phyloP scores from a whole-genome alignment of 2,888 invertebrate species.

The Zhuqinia jingwanae region DNA sequence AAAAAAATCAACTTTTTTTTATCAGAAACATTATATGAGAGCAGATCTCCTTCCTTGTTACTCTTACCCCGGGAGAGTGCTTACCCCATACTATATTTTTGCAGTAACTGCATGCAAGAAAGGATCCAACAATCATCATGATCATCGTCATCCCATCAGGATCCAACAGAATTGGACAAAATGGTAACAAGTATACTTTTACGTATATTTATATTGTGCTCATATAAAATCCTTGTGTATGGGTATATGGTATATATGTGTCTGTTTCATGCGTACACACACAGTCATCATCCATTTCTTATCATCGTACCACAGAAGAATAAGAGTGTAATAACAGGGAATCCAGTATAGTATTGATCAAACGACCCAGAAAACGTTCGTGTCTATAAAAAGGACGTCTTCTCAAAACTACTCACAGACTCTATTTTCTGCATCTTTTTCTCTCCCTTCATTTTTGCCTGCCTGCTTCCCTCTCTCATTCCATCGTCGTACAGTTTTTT shows the following conservation, averaged over 20 bases:
- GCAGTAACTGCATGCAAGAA: not conserved
- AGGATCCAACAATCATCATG: conserved; percentile 3
- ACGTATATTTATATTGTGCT: too few species aligned
- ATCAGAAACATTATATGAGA: not conserved
- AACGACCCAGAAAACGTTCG: conserved; percentile 73
- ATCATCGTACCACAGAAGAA: conserved; percentile 57
- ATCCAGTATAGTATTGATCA: conserved; percentile 70
- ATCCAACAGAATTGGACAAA: conserved; percentile 36
- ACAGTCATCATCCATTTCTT: conserved; percentile 57
- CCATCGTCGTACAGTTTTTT: conserved; percentile 49
- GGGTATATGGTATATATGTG: not conserved
- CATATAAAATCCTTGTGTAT: not conserved
- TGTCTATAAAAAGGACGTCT: conserved; percentile 65
- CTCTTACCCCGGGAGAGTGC: conserved; percentile 48
- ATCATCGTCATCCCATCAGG: conserved; percentile 14
- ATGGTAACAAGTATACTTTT: conserved; percentile 36
- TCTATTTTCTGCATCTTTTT: conserved; percentile 62
- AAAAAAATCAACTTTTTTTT: conserved; percentile 43
- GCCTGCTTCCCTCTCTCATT: conserved; percentile 24
- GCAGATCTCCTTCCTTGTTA: not conserved
- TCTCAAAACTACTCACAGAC: conserved; percentile 61
- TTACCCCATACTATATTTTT: conserved; percentile 40
- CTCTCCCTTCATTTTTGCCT: conserved; percentile 41
- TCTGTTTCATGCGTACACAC: not conserved
- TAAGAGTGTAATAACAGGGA: conserved; percentile 55